phyloP scores from a whole-genome alignment of 2,888 invertebrate species.

The Iphiclides podalirius region DNA sequence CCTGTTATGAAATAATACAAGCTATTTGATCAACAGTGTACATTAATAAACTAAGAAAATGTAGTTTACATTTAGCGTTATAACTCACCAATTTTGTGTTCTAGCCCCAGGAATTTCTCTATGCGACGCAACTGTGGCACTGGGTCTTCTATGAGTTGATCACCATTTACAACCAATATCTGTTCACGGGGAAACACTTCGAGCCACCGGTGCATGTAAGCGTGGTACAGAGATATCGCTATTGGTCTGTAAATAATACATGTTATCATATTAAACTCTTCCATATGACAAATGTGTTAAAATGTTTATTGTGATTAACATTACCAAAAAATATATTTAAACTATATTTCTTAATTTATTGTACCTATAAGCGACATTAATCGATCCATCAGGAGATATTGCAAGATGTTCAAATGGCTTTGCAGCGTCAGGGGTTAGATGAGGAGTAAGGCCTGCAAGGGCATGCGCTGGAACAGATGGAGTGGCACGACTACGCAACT shows the following conservation, averaged over 20 bases:
- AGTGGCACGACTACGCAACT: constrained; percentile 90
- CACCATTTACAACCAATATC: constrained; percentile 96
- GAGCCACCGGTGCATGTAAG: constrained; percentile 95
- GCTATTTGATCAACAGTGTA: no score
- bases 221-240: constrained; percentile 94
- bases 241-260: constrained; percentile 79
- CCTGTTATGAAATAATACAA: constrained; percentile 58
- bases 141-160: constrained; percentile 93
- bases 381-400: constrained; percentile 88
- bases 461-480: constrained; percentile 83
- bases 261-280: no score
- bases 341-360: no score
- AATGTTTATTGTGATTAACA: no score
- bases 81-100: constrained; percentile 75
- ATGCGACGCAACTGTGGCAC: constrained; percentile 92
- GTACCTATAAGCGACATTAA: constrained; percentile 88
- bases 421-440: constrained; percentile 59
- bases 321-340: no score
- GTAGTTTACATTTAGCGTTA: no score
- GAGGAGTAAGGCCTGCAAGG: constrained; percentile 34
- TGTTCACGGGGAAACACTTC: constrained; percentile 95
- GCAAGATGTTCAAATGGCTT: constrained; percentile 91
- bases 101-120: constrained; percentile 91
- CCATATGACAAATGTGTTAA: no score
- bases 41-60: no score